phyloP scores from a whole-genome alignment of 2,113 vertebrate genomes.

The Pelecanus crispus region DNA sequence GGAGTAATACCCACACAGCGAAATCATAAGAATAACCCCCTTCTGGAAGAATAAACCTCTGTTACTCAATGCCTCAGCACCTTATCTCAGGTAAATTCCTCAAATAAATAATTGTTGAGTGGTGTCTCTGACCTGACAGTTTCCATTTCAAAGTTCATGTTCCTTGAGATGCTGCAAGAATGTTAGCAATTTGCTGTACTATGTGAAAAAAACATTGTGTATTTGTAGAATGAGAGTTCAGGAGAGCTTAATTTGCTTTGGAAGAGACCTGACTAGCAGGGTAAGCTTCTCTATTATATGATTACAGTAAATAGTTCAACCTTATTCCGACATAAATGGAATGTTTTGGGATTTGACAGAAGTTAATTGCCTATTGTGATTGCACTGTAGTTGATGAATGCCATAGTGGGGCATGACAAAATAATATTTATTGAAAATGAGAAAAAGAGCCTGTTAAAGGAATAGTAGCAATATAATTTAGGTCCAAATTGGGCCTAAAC shows the following conservation, averaged over 20 bases:
- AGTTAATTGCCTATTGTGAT: constrained; percentile 62
- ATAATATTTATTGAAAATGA: constrained; percentile 19
- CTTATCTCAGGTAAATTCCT: constrained; percentile 21
- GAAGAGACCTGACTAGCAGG: constrained; percentile 14
- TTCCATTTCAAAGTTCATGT: constrained; percentile 27
- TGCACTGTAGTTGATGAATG: background rate
- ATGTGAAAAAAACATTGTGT: constrained; percentile 23
- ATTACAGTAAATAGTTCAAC: constrained; percentile 44
- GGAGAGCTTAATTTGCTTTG: constrained; percentile 49
- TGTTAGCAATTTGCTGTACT: constrained; percentile 33
- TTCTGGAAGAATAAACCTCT: constrained; percentile 35
- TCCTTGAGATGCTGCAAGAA: constrained; percentile 3
- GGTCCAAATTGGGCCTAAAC: background rate
- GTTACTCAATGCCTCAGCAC: background rate
- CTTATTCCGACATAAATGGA: constrained; percentile 44
- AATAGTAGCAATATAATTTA: background rate
- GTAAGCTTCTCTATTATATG: constrained; percentile 39
- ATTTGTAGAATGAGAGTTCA: constrained; percentile 32
- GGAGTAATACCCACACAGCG: background rate
- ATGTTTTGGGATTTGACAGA: constrained; percentile 48
- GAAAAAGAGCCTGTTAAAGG: background rate
- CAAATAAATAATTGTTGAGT: constrained; percentile 24
- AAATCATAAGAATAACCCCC: background rate
- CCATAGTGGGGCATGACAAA: background rate
- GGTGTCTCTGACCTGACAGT: background rate